Evolutionary conservation across 2,113 vertebrate genomes (phyloP).

Genomic region (Lethenteron reissneri): DNA sequence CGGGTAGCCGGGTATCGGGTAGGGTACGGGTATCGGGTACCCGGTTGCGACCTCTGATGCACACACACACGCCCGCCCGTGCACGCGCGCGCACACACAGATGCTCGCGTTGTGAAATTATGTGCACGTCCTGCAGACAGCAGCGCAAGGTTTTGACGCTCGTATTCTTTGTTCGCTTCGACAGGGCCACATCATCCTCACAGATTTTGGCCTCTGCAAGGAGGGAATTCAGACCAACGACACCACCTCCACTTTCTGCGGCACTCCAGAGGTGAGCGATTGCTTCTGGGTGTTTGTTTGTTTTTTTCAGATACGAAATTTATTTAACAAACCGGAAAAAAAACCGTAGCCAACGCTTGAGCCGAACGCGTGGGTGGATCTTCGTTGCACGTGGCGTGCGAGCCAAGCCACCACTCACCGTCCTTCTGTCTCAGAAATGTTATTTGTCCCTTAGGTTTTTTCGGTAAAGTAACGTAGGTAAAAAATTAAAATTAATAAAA

Average conservation of each 20-base stretch:
- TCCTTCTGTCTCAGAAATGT: not conserved
- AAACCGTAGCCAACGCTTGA: not conserved
- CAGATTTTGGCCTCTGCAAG: constrained; percentile 94
- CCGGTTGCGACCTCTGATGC: too few relatives aligned
- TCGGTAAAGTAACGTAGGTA: too few relatives aligned
- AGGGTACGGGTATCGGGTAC: too few relatives aligned
- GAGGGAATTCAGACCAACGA: constrained; percentile 94
- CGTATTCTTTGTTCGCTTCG: too few relatives aligned
- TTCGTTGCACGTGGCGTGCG: not conserved
- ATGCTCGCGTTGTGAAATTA: too few relatives aligned
- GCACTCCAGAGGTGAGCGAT: constrained; percentile 65
- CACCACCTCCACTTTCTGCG: constrained; percentile 92
- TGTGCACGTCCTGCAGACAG: too few relatives aligned
- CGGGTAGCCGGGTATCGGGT: too few relatives aligned
- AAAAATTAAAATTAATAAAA: too few relatives aligned
- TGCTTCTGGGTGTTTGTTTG: not conserved
- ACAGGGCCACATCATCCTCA: constrained; percentile 86
- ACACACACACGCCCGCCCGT: too few relatives aligned
- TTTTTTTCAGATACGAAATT: not conserved
- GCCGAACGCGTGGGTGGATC: not conserved
- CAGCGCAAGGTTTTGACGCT: too few relatives aligned
- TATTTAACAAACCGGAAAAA: not conserved
- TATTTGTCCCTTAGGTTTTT: not conserved
- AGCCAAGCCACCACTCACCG: not conserved
- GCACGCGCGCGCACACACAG: too few relatives aligned